A percentile compares a stretch with the other conserved stretches of the same genome.
These are phyloP conservation scores for Megathymus violae DNA, from an alignment of 1,140 invertebrate species.

Conservation along the genomic window DNA sequence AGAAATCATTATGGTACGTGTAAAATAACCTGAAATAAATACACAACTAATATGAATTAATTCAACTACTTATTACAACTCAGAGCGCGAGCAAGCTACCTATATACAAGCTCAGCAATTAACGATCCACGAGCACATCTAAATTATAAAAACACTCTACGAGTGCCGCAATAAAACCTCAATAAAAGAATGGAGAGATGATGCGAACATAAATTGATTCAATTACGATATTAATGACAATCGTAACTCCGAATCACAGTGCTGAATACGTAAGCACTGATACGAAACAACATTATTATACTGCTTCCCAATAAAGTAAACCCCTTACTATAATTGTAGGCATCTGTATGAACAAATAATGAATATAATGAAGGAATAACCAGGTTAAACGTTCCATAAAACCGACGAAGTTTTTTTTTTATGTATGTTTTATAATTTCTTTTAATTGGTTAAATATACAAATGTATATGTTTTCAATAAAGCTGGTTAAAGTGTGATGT, in stretches of 20 bases:
- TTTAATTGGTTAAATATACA: no score
- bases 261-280: slow-evolving; percentile 47
- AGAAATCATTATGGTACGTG: no score
- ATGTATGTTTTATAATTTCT: no score
- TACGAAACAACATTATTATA: slow-evolving; percentile 48
- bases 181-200: slow-evolving; percentile 48
- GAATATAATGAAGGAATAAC: no score
- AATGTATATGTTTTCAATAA: no score
- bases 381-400: no score
- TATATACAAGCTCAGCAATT: slow-evolving; percentile 28
- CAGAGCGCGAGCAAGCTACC: neutral
- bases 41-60: no score
- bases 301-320: slow-evolving; percentile 36
- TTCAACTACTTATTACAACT: neutral
- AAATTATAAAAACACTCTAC: slow-evolving; percentile 52
- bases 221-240: slow-evolving; percentile 69
- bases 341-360: no score
- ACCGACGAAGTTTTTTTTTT: no score
- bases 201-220: slow-evolving; percentile 62
- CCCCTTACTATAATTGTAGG: neutral
- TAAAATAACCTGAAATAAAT: no score
- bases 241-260: slow-evolving; percentile 65
- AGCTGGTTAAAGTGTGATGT: no score
- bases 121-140: slow-evolving; percentile 31
- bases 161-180: slow-evolving; percentile 52